phyloP scores from a whole-genome alignment of 2,113 vertebrate species.

The Brienomyrus brachyistius region DNA sequence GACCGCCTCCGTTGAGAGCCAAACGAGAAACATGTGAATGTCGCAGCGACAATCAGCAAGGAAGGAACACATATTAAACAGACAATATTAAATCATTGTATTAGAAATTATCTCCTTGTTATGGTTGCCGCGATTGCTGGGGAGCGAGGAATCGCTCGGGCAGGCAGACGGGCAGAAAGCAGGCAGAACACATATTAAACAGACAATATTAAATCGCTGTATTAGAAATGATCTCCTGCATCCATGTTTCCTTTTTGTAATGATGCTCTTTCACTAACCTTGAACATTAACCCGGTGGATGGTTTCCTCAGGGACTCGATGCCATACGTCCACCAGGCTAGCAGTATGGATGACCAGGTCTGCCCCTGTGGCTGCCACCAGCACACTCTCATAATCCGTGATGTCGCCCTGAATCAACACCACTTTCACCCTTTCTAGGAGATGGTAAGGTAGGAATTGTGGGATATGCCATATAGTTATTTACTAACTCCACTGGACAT shows the following conservation, averaged over 20 bases:
- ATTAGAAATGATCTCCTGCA: background rate
- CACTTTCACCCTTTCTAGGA: conserved; percentile 63
- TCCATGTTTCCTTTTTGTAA: background rate
- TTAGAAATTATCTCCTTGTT: background rate
- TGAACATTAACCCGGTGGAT: conserved; percentile 70
- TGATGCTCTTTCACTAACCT: conserved; percentile 47
- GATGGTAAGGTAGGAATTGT: background rate
- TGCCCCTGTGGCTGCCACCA: conserved; percentile 54
- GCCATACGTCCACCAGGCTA: conserved; percentile 79
- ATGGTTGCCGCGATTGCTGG: no score
- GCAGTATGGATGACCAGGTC: conserved; percentile 73
- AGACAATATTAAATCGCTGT: background rate
- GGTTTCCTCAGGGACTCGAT: conserved; percentile 53
- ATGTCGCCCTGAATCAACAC: conserved; percentile 71
- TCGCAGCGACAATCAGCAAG: background rate
- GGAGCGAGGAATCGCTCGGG: no score
- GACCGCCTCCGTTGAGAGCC: no score
- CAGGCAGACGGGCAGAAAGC: no score
- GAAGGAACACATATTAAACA: background rate
- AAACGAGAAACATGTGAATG: no score
- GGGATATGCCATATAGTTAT: background rate
- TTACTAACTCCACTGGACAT: background rate
- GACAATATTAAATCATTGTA: background rate
- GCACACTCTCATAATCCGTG: conserved; percentile 59
- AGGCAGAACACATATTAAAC: background rate